These are phyloP conservation scores for Mellilla xanthometata DNA, from an alignment of 2,888 invertebrate species.

Conservation along the genomic window DNA sequence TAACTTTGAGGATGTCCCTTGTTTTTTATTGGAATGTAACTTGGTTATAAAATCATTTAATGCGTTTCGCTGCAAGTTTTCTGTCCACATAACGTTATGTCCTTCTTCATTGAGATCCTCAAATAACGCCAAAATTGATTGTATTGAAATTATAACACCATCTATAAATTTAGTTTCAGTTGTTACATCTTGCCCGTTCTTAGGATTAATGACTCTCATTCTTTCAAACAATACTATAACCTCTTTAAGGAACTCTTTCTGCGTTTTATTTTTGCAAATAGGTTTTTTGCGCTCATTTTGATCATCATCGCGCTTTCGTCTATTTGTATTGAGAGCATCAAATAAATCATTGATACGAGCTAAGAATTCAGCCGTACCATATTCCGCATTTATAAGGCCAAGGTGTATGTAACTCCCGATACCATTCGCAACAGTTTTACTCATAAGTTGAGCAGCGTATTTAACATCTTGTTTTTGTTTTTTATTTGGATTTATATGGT, in stretches of 20 bases:
- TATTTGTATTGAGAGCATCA: slow-evolving; percentile 3
- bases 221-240: slow-evolving; percentile 5
- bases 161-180: background rate
- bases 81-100: slow-evolving; percentile 8
- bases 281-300: background rate
- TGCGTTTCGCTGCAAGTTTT: background rate
- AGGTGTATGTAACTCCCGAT: slow-evolving; percentile 25
- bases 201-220: slow-evolving; percentile 3
- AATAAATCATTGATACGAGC: slow-evolving; percentile 26
- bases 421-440: slow-evolving; percentile 31
- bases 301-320: background rate
- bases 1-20: background rate
- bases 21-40: background rate
- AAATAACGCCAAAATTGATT: slow-evolving; percentile 26
- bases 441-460: slow-evolving; percentile 26
- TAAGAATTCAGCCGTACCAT: slow-evolving; percentile 30
- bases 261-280: slow-evolving; percentile 1
- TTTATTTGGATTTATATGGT: slow-evolving; percentile 24
- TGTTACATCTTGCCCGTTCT: slow-evolving; percentile 4
- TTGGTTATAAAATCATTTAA: background rate
- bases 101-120: slow-evolving; percentile 29
- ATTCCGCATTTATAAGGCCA: slow-evolving; percentile 21
- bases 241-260: background rate
- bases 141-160: slow-evolving; percentile 28
- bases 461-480: slow-evolving; percentile 15